Conservation (phyloP, 2,888 invertebrate species). For the Eupithecia exiguata region DNA sequence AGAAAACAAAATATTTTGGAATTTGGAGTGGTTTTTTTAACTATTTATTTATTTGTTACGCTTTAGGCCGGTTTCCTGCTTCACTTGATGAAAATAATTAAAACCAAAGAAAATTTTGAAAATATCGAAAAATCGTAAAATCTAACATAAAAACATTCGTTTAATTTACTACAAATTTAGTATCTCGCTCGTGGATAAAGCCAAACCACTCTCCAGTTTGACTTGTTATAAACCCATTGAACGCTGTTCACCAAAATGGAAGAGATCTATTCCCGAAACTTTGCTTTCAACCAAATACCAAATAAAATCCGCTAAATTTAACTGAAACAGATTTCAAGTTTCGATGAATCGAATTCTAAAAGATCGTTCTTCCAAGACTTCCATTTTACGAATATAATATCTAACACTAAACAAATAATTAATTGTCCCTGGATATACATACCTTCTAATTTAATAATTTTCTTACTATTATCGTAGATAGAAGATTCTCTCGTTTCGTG, state of each 20-base stretch:
- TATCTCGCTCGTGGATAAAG: neutral
- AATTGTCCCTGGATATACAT: neutral
- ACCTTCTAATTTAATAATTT: neutral
- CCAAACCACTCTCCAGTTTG: slow-evolving; percentile 20
- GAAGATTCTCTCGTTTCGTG: neutral
- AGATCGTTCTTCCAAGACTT: slow-evolving; percentile 28
- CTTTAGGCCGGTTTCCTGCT: too few species aligned
- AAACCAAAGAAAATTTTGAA: too few species aligned
- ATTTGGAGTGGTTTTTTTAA: too few species aligned
- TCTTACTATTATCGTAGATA: neutral
- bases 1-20: too few species aligned
- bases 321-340: slow-evolving; percentile 29
- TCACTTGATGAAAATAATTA: too few species aligned
- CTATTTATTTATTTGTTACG: too few species aligned
- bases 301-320: slow-evolving; percentile 43
- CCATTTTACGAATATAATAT: neutral
- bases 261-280: slow-evolving; percentile 41
- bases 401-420: neutral
- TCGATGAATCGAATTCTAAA: slow-evolving; percentile 35
- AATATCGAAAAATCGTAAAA: too few species aligned
- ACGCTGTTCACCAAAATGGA: slow-evolving; percentile 32
- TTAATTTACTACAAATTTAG: neutral
- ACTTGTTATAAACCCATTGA: slow-evolving; percentile 29
- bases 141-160: neutral
- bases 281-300: slow-evolving; percentile 40